phyloP scores from a whole-genome alignment of 2,797 vertebrate species.

The Heteromormyrus szaboi region DNA sequence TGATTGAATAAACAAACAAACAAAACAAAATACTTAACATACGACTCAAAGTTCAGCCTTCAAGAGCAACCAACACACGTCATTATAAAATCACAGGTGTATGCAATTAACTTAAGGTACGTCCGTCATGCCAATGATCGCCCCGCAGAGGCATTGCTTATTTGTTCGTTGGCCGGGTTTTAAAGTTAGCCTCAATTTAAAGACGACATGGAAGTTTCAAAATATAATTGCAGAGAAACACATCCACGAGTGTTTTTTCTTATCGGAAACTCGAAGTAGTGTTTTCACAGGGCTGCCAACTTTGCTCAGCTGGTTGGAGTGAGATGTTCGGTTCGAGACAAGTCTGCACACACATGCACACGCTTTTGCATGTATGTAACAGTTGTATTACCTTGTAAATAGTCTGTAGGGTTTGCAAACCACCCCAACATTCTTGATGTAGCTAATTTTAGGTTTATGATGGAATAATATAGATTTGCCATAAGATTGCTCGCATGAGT shows the following conservation, averaged over 20 bases:
- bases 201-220: background rate
- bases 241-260: background rate
- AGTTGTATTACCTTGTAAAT: background rate
- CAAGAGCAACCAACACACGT: constrained; percentile 42
- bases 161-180: background rate
- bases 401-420: background rate
- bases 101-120: constrained; percentile 48
- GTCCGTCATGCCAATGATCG: background rate
- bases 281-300: background rate
- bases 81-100: constrained; percentile 52
- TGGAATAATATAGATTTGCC: background rate
- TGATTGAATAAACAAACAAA: constrained; percentile 15
- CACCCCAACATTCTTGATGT: background rate
- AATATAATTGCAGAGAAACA: background rate
- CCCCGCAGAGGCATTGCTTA: background rate
- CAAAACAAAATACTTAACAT: constrained; percentile 16
- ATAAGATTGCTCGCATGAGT: background rate
- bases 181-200: background rate
- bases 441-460: background rate
- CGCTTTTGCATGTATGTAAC: background rate
- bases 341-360: background rate
- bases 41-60: constrained; percentile 31
- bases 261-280: background rate
- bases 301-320: background rate
- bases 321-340: background rate